Evolutionary conservation across 2,888 invertebrate genomes (phyloP).

Genomic region (Thyatira batis): DNA sequence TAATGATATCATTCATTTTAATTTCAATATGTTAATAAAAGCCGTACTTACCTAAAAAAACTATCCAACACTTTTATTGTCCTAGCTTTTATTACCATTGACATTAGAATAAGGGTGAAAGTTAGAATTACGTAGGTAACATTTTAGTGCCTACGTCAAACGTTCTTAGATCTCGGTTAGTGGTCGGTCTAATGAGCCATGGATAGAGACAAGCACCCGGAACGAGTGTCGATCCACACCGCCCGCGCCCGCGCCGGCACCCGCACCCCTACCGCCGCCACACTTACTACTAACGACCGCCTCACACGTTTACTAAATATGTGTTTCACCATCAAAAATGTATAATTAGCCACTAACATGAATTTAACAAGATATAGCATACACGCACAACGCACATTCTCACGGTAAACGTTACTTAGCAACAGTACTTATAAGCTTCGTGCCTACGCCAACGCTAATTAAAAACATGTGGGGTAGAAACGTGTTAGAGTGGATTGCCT

Average conservation of each 20-base stretch:
- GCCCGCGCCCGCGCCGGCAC: too few species aligned
- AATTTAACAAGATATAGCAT: not conserved
- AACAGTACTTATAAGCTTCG: not conserved
- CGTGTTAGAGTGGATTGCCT: not conserved
- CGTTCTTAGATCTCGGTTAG: conserved; percentile 26
- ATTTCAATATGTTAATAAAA: too few species aligned
- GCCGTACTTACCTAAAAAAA: too few species aligned
- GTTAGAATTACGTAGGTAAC: not conserved
- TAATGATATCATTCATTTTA: not conserved
- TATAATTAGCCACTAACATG: not conserved
- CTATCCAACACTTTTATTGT: too few species aligned
- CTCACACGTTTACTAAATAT: conserved; percentile 7
- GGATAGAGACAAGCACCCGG: conserved; percentile 22
- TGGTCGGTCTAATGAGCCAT: conserved; percentile 42
- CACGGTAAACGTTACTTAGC: not conserved
- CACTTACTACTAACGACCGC: conserved; percentile 17
- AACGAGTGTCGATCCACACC: conserved; percentile 28
- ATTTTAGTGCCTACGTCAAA: conserved; percentile 25
- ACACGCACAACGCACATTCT: not conserved
- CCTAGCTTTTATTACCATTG: too few species aligned
- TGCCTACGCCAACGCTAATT: not conserved
- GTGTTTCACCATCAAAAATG: conserved; percentile 3
- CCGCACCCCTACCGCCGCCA: too few species aligned
- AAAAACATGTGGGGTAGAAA: not conserved
- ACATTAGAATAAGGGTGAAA: not conserved